Conservation (phyloP, 2,797 vertebrate species). For the Peromyscus attwateri region DNA sequence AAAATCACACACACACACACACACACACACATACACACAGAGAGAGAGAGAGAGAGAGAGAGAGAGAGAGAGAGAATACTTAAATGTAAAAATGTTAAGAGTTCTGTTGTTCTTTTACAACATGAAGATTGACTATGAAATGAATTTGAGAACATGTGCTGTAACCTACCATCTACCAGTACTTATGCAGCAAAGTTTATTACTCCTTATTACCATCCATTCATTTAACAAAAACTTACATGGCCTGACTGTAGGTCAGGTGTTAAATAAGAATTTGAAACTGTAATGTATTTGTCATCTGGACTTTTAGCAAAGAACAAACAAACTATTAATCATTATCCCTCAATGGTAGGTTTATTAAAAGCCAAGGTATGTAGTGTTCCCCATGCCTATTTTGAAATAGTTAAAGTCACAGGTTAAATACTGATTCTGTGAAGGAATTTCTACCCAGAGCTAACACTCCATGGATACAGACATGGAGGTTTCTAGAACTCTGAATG, state of each 20-base stretch:
- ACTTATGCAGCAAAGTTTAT: background rate
- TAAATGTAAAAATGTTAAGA: background rate
- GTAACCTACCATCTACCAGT: background rate
- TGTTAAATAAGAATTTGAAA: constrained; percentile 31
- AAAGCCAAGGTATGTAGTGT: background rate
- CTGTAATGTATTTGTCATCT: background rate
- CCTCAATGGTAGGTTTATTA: constrained; percentile 20
- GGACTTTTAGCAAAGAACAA: constrained; percentile 13
- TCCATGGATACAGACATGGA: background rate
- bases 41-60: background rate
- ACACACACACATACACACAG: background rate
- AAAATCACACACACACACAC: background rate
- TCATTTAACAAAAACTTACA: constrained; percentile 5
- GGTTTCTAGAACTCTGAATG: background rate
- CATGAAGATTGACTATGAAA: constrained; percentile 12
- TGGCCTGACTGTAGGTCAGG: background rate
- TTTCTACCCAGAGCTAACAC: background rate
- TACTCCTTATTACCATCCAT: background rate
- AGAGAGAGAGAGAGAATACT: background rate
- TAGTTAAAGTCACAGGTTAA: background rate
- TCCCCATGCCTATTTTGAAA: background rate
- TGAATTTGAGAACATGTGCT: background rate
- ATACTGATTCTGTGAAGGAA: constrained; percentile 15
- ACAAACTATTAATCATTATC: constrained; percentile 43
- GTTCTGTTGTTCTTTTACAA: constrained; percentile 25